Evolutionary conservation across 1,140 invertebrate genomes (phyloP), one percentile per base, ranked within the genome.

Genomic region (Belonocnema kinseyi): DNA sequence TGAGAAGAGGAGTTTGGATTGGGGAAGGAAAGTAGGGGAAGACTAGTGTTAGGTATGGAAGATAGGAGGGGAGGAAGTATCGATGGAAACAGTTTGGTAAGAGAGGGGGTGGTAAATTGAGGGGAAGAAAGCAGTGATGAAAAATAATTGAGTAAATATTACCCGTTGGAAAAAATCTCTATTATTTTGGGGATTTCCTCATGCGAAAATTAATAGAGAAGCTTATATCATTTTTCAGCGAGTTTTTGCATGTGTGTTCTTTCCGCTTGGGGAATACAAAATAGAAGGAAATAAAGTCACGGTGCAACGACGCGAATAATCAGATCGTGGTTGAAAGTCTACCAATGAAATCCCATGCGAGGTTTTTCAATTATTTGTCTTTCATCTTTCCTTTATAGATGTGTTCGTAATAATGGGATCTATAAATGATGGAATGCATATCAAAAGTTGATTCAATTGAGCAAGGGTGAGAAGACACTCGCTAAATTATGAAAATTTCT

Each of bases 281-380:
- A 61, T 61, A 61, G 58, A 13, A 14, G 58, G 58, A 61, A 61
- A 61, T 61, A 61, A 33, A 61, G 58, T 61, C 58, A 61, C 58
- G 58, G 58, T 61, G 58, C 58, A 61, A 21, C 58, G 58, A 61
- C 21, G 58, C 58, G 58, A 61, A 61, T 61, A 61, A 61, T 61
- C 58, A 61, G 58, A 61, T 61, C 26, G 12, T 26, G 21, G 19
- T 54, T 61, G 58, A 11, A 61, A 61, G 26, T 61, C 21, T 16
- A 16, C 13, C 26, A 61, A 61, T 61, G 58, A 61, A 61, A 33
- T 61, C 58, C 58, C 26, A 13, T 40, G 58, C 58, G 58, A 33
- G 5, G 40, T 33, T 61, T 61, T 61, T 61, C 17, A 40, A 33
- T 26, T 61, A 21, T 61, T 61, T 61, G 33, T 12, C 26, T 61